phyloP scores from a whole-genome alignment of 2,888 invertebrate genomes.

The Adelphocoris suturalis region DNA sequence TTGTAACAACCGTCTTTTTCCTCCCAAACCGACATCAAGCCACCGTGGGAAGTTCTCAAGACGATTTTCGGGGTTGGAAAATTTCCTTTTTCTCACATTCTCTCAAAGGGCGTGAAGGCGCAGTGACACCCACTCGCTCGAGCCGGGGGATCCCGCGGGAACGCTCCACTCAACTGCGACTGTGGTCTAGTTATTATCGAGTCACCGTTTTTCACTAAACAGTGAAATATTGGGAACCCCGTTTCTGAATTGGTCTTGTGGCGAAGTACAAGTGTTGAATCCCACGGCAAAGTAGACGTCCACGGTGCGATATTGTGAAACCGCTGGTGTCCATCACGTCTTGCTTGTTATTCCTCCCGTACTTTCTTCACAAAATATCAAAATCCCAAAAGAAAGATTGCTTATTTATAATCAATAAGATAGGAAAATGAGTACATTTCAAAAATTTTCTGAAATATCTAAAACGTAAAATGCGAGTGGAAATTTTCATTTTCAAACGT shows the following conservation, averaged over 20 bases:
- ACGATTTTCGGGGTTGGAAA: slow-evolving; percentile 44
- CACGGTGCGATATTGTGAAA: background rate
- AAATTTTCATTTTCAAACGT: too few species aligned
- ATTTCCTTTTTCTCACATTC: background rate
- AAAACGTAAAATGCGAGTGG: too few species aligned
- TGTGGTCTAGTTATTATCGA: slow-evolving; percentile 50
- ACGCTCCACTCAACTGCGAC: slow-evolving; percentile 41
- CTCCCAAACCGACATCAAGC: background rate
- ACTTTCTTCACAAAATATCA: background rate
- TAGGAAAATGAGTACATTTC: too few species aligned
- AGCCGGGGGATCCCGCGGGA: slow-evolving; percentile 3
- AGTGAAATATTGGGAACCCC: too few species aligned
- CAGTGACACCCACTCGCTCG: background rate
- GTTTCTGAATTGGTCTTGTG: background rate
- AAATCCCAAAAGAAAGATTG: too few species aligned
- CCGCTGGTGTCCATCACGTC: slow-evolving; percentile 8
- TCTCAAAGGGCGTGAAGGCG: background rate
- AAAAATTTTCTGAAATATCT: too few species aligned
- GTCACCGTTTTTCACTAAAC: slow-evolving; percentile 29
- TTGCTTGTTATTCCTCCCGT: background rate
- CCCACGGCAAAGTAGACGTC: background rate
- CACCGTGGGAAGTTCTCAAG: slow-evolving; percentile 55
- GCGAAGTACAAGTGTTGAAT: background rate
- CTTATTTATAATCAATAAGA: too few species aligned
- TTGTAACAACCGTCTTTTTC: background rate